These are phyloP conservation scores for Geococcyx californianus DNA, from an alignment of 2,113 vertebrate species.

Conservation along the genomic window DNA sequence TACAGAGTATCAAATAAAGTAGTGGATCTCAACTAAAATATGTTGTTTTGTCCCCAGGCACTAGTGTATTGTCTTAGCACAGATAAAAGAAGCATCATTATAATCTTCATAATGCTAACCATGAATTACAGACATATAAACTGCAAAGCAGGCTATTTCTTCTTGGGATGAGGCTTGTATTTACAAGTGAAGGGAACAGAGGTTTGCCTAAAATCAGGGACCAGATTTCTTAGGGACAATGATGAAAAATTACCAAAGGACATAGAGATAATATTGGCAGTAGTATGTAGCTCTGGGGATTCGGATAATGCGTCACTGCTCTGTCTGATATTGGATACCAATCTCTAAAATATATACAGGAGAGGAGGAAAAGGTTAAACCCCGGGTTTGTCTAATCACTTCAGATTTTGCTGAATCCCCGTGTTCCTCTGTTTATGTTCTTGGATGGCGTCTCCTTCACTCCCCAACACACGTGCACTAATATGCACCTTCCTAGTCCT, in stretches of 20 bases:
- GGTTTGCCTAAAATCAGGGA: constrained; percentile 33
- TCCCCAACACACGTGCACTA: accelerated
- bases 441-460: neutral
- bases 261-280: constrained; percentile 20
- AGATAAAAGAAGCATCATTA: constrained; percentile 40
- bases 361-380: constrained; percentile 23
- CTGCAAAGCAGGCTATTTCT: neutral
- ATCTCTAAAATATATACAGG: neutral
- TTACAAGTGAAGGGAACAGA: constrained; percentile 16
- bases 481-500: neutral
- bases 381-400: neutral
- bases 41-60: constrained; percentile 18
- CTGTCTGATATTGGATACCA: constrained; percentile 8
- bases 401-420: neutral
- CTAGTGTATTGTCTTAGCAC: neutral
- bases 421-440: neutral
- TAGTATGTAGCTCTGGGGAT: neutral
- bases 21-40: constrained; percentile 37
- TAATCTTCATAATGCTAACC: constrained; percentile 33
- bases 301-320: constrained; percentile 31
- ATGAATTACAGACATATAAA: constrained; percentile 15
- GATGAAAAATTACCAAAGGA: constrained; percentile 26
- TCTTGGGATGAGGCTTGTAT: neutral
- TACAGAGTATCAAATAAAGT: constrained; percentile 9
- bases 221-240: neutral